phyloP scores from a whole-genome alignment of 2,888 invertebrate genomes.

The Ichneumon xanthorius region DNA sequence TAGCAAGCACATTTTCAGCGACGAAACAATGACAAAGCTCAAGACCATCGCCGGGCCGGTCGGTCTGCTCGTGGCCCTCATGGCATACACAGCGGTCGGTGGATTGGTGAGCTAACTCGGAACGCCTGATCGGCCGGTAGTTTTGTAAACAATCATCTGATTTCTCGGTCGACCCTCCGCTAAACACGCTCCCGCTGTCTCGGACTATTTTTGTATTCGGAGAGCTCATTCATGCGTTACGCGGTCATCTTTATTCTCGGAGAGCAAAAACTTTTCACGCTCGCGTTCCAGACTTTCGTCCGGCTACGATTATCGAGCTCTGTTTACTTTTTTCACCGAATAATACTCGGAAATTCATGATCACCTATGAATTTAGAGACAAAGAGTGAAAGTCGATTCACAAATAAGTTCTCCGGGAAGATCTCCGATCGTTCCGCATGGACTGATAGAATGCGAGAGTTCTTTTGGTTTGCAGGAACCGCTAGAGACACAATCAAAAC shows the following conservation, averaged over 20 bases:
- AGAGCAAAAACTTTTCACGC: slow-evolving; percentile 7
- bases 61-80: slow-evolving; percentile 91
- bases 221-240: slow-evolving; percentile 40
- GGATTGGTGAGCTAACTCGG: slow-evolving; percentile 89
- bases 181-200: slow-evolving; percentile 20
- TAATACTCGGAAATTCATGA: too few species aligned
- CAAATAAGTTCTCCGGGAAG: too few species aligned
- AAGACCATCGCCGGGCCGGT: slow-evolving; percentile 90
- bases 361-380: too few species aligned
- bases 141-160: slow-evolving; percentile 25
- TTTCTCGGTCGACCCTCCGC: not conserved
- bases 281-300: not conserved
- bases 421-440: too few species aligned
- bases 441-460: too few species aligned
- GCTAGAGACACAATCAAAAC: too few species aligned
- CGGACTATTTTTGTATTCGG: slow-evolving; percentile 52
- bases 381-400: too few species aligned
- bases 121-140: slow-evolving; percentile 28
- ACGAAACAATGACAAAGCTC: slow-evolving; percentile 83
- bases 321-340: not conserved
- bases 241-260: slow-evolving; percentile 47
- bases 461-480: too few species aligned
- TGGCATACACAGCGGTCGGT: slow-evolving; percentile 92
- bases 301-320: not conserved
- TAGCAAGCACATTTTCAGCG: slow-evolving; percentile 48